Conservation (phyloP, 2,888 invertebrate species). For the Sinotaia quadrata region DNA sequence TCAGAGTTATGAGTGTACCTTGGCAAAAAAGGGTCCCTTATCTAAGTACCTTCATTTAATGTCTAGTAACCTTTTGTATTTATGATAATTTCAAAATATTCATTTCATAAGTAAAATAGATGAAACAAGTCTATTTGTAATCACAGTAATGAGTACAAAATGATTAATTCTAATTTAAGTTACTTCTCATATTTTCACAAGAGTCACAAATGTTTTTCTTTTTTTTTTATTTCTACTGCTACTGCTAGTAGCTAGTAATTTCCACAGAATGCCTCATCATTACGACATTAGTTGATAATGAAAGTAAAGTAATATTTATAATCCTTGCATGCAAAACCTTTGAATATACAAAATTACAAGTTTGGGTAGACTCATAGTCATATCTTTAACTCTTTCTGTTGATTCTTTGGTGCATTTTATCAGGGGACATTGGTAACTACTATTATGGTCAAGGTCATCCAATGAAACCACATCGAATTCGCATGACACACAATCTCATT, state of each 20-base stretch:
- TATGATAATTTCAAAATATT: too few species aligned
- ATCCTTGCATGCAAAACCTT: too few species aligned
- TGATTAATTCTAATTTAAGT: neutral
- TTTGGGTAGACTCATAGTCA: too few species aligned
- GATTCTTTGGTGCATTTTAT: neutral
- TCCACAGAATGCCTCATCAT: neutral
- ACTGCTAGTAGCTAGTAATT: neutral
- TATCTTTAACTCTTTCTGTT: too few species aligned
- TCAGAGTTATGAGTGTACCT: too few species aligned
- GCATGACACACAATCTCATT: conserved; percentile 99
- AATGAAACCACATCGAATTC: conserved; percentile 99
- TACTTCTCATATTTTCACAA: neutral
- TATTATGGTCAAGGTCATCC: conserved; percentile 99
- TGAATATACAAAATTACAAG: neutral
- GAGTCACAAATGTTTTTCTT: too few species aligned
- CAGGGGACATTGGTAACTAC: conserved; percentile 98
- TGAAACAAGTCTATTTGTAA: too few species aligned
- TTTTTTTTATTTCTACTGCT: neutral
- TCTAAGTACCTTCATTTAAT: neutral
- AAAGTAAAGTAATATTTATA: neutral
- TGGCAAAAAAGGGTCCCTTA: too few species aligned
- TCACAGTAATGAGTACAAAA: neutral
- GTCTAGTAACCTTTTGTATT: neutral
- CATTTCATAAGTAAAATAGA: too few species aligned
- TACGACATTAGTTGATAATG: neutral